These are phyloP conservation scores for Sympetrum striolatum DNA, from an alignment of 2,888 invertebrate genomes.

Conservation along the genomic window DNA sequence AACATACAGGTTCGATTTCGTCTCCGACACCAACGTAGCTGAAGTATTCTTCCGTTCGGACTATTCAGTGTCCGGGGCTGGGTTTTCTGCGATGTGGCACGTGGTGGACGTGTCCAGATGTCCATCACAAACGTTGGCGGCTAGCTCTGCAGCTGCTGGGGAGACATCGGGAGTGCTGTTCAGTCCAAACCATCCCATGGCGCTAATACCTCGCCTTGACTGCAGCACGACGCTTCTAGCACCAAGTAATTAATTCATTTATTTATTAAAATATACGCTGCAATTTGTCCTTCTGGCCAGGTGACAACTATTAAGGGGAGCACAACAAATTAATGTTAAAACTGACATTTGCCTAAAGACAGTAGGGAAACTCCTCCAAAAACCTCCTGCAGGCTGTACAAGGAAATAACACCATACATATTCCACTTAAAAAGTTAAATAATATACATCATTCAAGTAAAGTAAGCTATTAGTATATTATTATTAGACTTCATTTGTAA, in stretches of 20 bases:
- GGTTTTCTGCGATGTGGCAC: slow-evolving; percentile 75
- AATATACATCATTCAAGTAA: too few relatives aligned
- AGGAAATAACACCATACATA: too few relatives aligned
- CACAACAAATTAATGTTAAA: too few relatives aligned
- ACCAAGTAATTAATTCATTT: slow-evolving; percentile 59
- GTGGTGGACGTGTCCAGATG: slow-evolving; percentile 78
- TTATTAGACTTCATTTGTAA: too few relatives aligned
- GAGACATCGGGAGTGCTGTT: slow-evolving; percentile 61
- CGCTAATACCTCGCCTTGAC: slow-evolving; percentile 72
- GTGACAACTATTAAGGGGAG: too few relatives aligned
- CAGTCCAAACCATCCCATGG: slow-evolving; percentile 79
- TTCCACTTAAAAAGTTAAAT: too few relatives aligned
- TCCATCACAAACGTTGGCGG: slow-evolving; percentile 72
- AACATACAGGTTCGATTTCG: slow-evolving; percentile 64
- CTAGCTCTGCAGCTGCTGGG: slow-evolving; percentile 61
- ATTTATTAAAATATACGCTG: too few relatives aligned
- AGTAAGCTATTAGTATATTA: too few relatives aligned
- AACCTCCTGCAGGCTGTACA: too few relatives aligned
- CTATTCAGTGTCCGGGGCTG: slow-evolving; percentile 72
- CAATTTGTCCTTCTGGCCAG: too few relatives aligned
- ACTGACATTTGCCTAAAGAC: too few relatives aligned
- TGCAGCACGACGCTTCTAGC: slow-evolving; percentile 76
- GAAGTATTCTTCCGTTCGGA: slow-evolving; percentile 79
- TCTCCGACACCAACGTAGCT: slow-evolving; percentile 73
- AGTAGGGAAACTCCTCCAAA: too few relatives aligned